A percentile compares a stretch with the other conserved stretches of the same genome.
phyloP scores from a whole-genome alignment of 2,797 vertebrate species.

The Tamandua tetradactyla region DNA sequence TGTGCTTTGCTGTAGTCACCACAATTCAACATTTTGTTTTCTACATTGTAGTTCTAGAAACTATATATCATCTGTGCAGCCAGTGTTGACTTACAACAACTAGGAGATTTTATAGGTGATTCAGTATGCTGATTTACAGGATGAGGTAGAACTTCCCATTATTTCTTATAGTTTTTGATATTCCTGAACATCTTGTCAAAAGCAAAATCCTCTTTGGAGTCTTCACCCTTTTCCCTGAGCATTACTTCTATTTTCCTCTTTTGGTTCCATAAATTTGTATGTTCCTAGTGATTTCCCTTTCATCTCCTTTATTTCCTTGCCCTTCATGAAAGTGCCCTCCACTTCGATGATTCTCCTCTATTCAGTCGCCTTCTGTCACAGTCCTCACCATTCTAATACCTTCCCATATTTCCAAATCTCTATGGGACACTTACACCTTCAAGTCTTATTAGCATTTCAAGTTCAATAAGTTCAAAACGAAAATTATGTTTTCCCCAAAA shows the following conservation, averaged over 20 bases:
- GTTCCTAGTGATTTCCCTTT: neutral
- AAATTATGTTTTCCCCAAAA: neutral
- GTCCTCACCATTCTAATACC: neutral
- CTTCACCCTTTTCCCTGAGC: neutral
- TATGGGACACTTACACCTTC: neutral
- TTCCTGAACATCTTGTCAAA: neutral
- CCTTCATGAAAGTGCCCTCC: neutral
- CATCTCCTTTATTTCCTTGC: neutral
- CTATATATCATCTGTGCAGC: neutral
- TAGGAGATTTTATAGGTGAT: neutral
- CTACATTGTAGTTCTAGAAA: neutral
- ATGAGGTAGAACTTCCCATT: neutral
- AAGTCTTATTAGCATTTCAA: neutral
- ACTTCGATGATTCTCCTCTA: neutral
- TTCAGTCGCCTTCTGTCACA: neutral
- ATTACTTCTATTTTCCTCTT: neutral
- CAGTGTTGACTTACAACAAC: neutral
- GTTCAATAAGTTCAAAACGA: conserved; percentile 6
- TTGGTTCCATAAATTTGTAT: neutral
- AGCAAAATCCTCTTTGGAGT: neutral
- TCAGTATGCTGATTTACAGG: neutral
- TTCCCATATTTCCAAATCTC: neutral
- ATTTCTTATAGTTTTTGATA: neutral
- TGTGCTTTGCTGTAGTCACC: neutral
- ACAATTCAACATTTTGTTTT: neutral